Evolutionary conservation across 2,888 invertebrate genomes (phyloP).

Genomic region (Cerastis rubricosa): DNA sequence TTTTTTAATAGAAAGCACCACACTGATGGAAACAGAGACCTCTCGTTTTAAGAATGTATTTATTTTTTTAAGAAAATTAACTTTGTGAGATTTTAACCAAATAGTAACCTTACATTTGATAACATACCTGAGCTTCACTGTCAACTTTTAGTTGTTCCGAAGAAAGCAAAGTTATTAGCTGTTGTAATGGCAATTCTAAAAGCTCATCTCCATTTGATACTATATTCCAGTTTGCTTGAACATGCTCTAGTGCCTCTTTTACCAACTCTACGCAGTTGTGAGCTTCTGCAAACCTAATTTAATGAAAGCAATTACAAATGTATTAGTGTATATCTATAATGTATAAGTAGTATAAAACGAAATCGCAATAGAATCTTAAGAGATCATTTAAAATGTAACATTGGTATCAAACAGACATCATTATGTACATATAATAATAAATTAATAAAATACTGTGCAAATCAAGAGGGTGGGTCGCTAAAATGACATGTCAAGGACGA

Average conservation of each 20-base stretch:
- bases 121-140: conserved; percentile 95
- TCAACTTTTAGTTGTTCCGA: conserved; percentile 97
- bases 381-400: background rate
- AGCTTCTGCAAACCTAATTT: conserved; percentile 95
- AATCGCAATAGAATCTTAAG: background rate
- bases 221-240: conserved; percentile 96
- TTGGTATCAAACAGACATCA: background rate
- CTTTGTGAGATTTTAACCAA: background rate
- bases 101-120: conserved; percentile 9
- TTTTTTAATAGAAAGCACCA: background rate
- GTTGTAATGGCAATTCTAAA: conserved; percentile 94
- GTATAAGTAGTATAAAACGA: background rate
- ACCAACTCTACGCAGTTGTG: conserved; percentile 95
- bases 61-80: background rate
- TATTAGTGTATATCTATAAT: conserved; percentile 46
- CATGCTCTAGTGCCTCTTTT: conserved; percentile 94
- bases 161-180: conserved; percentile 94
- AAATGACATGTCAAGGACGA: background rate
- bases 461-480: background rate
- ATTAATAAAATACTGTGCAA: background rate
- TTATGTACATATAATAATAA: background rate
- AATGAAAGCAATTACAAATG: conserved; percentile 54
- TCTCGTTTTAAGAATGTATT: background rate
- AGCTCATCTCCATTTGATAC: conserved; percentile 95
- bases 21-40: background rate